Evolutionary conservation across 2,113 vertebrate species (phyloP), one percentile per base, ranked within the genome.

Genomic region (Chlorodrepanis virens): DNA sequence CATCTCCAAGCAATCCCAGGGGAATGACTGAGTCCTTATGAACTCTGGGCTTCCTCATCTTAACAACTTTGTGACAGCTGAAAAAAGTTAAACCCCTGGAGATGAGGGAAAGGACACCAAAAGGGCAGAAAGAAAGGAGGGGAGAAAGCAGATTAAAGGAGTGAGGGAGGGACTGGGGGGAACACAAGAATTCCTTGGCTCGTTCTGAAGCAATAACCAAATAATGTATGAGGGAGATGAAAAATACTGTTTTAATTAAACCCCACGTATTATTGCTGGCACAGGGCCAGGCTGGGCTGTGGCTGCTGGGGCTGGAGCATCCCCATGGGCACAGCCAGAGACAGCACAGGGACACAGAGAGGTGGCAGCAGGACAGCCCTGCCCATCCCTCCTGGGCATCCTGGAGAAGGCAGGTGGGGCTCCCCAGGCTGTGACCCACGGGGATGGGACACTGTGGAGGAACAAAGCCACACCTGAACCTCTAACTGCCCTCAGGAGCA

Each of bases 201-300:
- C 59, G 1, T 64, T 91, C 92, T 14, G 39, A 60, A 96, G 94
- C 71, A 75, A 89, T 44, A 83, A 80, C 70, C 84, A 42, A 94
- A 80, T 86, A 93, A 89, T 1, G 27, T n/a, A 88, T 7, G 63
- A 57, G 80, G 42, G 71, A 94, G 89, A 95, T 42, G 81, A 77
- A 90, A 89, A 96, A 89, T 35, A 75, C 60, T 76, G 90, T 68
- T 92, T 92, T 96, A 94, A 96, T 93, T 92, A 94, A 97, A 96
- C 14, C 71, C 33, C 76, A 83, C 6, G 22, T 72, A 45, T 82
- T 95, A 83, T 82, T 82, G 65, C 23, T 94, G 96, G 94, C 94
- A 18, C 2, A 0, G 35, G 16, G 89, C 95, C 92, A 63, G 4
- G 6, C 39, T 0, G 7, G 33, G 52, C 44, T 19, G 8, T 0